phyloP scores from a whole-genome alignment of 2,113 vertebrate species.

The Hyperoodon ampullatus region DNA sequence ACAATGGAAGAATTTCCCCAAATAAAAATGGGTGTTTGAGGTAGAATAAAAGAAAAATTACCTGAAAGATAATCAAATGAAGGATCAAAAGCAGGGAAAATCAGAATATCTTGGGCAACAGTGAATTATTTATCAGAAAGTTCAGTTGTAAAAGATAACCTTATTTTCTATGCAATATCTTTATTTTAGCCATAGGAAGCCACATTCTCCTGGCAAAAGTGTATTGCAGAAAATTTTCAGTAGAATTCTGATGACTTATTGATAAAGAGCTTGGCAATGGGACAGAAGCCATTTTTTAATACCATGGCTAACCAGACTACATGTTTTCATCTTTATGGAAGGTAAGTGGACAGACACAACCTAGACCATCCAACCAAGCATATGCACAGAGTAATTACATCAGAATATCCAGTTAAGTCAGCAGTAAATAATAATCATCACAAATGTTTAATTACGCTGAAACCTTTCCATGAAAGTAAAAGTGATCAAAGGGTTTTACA shows the following conservation, averaged over 20 bases:
- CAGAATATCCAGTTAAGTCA: conserved; percentile 69
- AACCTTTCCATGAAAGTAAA: conserved; percentile 74
- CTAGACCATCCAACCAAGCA: conserved; percentile 63
- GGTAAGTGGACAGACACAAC: conserved; percentile 56
- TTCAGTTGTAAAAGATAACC: neutral
- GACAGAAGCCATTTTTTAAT: conserved; percentile 52
- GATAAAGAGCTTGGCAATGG: conserved; percentile 64
- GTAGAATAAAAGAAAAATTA: neutral
- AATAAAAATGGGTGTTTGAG: neutral
- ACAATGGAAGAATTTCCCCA: neutral
- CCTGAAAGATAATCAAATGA: neutral
- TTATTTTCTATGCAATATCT: neutral
- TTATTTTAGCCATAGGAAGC: conserved; percentile 4
- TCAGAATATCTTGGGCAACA: neutral
- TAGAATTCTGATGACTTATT: conserved; percentile 60
- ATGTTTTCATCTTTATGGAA: conserved; percentile 74
- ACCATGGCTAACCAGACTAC: conserved; percentile 60
- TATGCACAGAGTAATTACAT: conserved; percentile 70
- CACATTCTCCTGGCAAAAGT: conserved; percentile 34
- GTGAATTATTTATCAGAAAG: neutral
- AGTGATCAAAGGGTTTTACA: conserved; percentile 53
- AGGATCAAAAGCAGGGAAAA: neutral
- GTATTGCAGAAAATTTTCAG: conserved; percentile 13
- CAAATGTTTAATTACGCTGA: conserved; percentile 76
- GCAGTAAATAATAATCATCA: conserved; percentile 70